Conservation (phyloP, 2,113 vertebrate genomes). For the Mus musculus region DNA sequence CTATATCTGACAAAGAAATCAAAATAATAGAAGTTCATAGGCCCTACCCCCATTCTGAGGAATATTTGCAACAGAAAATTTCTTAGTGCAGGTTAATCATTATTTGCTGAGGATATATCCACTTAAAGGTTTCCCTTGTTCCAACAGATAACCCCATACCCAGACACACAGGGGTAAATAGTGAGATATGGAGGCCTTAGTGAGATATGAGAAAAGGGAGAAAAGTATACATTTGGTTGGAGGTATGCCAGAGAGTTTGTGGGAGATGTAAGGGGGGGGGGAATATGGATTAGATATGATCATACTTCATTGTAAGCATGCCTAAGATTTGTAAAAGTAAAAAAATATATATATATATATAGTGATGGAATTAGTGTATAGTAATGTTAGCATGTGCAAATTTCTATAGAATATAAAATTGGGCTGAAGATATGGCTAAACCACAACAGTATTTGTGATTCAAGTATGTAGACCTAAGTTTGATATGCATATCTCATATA, state of each 20-base stretch:
- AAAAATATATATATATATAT: not conserved
- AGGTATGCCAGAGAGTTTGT: not conserved
- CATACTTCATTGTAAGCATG: not conserved
- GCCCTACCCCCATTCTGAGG: not conserved
- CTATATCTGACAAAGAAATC: not conserved
- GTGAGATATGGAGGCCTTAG: not conserved
- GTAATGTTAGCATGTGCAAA: not conserved
- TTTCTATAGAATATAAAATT: not conserved
- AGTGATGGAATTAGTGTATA: not conserved
- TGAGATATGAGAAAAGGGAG: not conserved
- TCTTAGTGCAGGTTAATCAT: not conserved
- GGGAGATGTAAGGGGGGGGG: not conserved
- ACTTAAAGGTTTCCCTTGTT: not conserved
- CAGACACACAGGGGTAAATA: not conserved
- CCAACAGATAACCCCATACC: not conserved
- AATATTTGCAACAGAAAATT: not conserved
- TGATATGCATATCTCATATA: not conserved
- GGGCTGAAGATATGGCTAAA: not conserved
- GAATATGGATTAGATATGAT: not conserved
- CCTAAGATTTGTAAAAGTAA: not conserved
- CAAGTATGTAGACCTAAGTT: not conserved
- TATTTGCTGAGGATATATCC: not conserved
- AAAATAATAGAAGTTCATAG: not conserved
- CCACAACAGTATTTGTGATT: not conserved
- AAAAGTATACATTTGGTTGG: not conserved